These are phyloP conservation scores for Nesogale talazaci DNA, from an alignment of 2,113 vertebrate genomes.

Conservation along the genomic window DNA sequence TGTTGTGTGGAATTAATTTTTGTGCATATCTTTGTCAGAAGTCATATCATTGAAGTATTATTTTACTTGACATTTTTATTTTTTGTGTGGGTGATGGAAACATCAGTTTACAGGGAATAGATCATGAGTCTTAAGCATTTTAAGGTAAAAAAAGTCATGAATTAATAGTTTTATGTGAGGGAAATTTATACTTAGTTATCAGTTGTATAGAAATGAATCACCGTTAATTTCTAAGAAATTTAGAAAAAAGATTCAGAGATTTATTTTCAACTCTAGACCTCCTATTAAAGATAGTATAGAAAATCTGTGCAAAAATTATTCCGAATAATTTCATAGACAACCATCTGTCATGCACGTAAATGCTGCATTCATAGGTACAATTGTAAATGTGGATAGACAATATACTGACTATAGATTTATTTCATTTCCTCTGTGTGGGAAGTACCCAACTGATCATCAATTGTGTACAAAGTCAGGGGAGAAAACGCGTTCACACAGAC, in stretches of 20 bases:
- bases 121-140: neutral
- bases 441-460: slow-evolving; percentile 37
- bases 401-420: neutral
- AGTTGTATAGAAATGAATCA: neutral
- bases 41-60: neutral
- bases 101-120: neutral
- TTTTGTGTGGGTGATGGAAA: neutral
- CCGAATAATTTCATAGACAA: slow-evolving; percentile 32
- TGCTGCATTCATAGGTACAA: neutral
- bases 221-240: neutral
- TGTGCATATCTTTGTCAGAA: neutral
- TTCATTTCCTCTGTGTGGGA: neutral
- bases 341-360: slow-evolving; percentile 16
- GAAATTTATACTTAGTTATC: neutral
- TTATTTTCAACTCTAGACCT: neutral
- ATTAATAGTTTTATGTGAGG: neutral
- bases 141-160: neutral
- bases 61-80: neutral
- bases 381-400: neutral
- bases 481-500: neutral
- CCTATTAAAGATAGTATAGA: neutral
- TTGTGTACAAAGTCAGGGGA: neutral
- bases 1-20: neutral
- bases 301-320: slow-evolving; percentile 42
- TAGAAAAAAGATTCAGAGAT: neutral